These are phyloP conservation scores for Pseudomyrmex flavicornis DNA, from an alignment of 1,140 invertebrate genomes.

Conservation along the genomic window DNA sequence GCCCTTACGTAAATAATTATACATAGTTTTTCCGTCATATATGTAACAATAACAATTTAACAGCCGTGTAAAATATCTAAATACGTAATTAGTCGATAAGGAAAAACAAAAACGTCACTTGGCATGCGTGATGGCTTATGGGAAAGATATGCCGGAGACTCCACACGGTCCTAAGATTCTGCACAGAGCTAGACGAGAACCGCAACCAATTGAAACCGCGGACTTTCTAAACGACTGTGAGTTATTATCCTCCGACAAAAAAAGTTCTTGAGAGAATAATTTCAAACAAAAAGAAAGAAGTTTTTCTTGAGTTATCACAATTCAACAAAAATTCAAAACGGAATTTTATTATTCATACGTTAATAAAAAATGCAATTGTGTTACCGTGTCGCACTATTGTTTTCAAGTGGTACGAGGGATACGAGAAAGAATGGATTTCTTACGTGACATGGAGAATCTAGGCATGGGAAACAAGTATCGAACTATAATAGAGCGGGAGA, in stretches of 20 bases:
- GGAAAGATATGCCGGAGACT: slow-evolving; percentile 83
- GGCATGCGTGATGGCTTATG: slow-evolving; percentile 84
- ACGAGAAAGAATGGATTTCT: slow-evolving; percentile 83
- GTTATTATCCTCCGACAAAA: neutral
- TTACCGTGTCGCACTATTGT: slow-evolving; percentile 1
- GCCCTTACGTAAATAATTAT: slow-evolving; percentile 79
- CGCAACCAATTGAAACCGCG: slow-evolving; percentile 50
- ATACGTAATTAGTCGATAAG: slow-evolving; percentile 75
- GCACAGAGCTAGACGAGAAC: slow-evolving; percentile 66
- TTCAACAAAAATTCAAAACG: neutral
- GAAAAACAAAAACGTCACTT: slow-evolving; percentile 83
- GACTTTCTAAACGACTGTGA: slow-evolving; percentile 80
- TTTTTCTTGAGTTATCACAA: no score
- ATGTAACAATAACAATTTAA: neutral
- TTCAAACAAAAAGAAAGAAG: neutral
- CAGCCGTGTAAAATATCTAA: neutral
- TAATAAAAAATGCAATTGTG: neutral
- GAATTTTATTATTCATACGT: neutral
- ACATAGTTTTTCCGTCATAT: neutral
- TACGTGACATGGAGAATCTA: slow-evolving; percentile 83
- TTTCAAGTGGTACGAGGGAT: slow-evolving; percentile 82
- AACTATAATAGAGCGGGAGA: slow-evolving; percentile 83
- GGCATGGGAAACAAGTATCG: slow-evolving; percentile 84
- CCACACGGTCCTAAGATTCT: slow-evolving; percentile 75
- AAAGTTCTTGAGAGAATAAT: neutral